These are phyloP conservation scores for Drosophila monieri DNA, from an alignment of 2,888 invertebrate species.

Conservation along the genomic window DNA sequence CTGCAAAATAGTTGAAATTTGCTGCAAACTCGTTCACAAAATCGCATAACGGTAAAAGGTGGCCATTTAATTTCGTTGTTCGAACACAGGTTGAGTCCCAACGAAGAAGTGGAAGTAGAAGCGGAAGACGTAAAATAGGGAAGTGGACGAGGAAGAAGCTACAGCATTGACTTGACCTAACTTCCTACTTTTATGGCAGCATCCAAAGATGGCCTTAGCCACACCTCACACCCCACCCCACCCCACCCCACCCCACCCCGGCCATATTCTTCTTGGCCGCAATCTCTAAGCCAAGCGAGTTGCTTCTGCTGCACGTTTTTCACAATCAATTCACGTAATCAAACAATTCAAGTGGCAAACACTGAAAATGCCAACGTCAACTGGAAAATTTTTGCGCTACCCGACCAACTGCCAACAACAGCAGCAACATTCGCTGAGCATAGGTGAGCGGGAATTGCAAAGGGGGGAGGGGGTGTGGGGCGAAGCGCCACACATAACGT, in stretches of 20 bases:
- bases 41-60: constrained; percentile 56
- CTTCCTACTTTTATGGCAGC: constrained; percentile 49
- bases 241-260: no score
- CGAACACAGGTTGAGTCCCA: constrained; percentile 54
- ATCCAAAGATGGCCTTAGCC: constrained; percentile 45
- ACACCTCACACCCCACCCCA: neutral
- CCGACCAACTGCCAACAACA: constrained; percentile 49
- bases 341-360: constrained; percentile 83
- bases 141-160: constrained; percentile 12
- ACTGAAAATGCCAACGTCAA: constrained; percentile 83
- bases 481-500: constrained; percentile 20
- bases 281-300: constrained; percentile 44
- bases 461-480: constrained; percentile 12
- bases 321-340: constrained; percentile 82
- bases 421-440: constrained; percentile 1
- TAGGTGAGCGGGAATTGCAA: constrained; percentile 17
- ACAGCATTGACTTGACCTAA: constrained; percentile 52
- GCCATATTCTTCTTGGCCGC: constrained; percentile 16
- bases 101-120: neutral
- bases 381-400: constrained; percentile 78
- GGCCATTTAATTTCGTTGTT: constrained; percentile 70
- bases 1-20: constrained; percentile 17
- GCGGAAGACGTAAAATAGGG: constrained; percentile 1
- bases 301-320: constrained; percentile 77
- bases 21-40: constrained; percentile 24